These are phyloP conservation scores for Mirounga angustirostris DNA, from an alignment of 2,113 vertebrate genomes.

Conservation along the genomic window DNA sequence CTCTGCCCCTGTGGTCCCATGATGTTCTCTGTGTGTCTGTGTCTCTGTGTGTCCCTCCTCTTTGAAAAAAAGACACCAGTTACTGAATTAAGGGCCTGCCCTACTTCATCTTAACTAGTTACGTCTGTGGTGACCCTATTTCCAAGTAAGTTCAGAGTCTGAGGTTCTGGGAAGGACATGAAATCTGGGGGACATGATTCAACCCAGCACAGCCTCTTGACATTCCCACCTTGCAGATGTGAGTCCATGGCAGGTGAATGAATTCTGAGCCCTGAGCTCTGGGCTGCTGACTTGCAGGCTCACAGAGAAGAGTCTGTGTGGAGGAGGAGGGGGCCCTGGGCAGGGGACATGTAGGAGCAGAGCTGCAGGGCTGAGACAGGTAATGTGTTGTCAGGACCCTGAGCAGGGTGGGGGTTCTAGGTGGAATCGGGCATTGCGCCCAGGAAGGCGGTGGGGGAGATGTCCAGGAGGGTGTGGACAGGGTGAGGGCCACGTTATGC, in stretches of 20 bases:
- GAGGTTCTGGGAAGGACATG: background rate
- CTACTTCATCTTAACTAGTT: background rate
- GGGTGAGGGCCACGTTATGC: background rate
- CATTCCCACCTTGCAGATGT: too few relatives aligned
- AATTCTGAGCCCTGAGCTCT: background rate
- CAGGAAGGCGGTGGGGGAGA: background rate
- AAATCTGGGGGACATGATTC: background rate
- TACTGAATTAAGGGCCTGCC: background rate
- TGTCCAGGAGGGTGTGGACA: background rate
- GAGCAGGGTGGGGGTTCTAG: background rate
- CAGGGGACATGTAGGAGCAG: fast-evolving
- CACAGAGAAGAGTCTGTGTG: background rate
- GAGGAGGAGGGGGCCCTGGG: background rate
- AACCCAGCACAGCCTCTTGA: background rate
- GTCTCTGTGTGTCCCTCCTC: background rate
- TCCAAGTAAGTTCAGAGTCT: background rate
- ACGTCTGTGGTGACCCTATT: background rate
- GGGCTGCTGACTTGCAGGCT: background rate
- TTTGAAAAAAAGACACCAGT: background rate
- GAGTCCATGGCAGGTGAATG: fast-evolving
- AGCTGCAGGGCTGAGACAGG: background rate
- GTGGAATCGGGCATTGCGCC: fast-evolving
- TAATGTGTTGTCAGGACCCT: fast-evolving
- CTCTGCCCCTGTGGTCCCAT: background rate
- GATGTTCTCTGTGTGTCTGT: background rate